A percentile compares a stretch with the other conserved stretches of the same genome.
Conservation (phyloP, 2,113 vertebrate genomes). For the Petromus typicus region DNA sequence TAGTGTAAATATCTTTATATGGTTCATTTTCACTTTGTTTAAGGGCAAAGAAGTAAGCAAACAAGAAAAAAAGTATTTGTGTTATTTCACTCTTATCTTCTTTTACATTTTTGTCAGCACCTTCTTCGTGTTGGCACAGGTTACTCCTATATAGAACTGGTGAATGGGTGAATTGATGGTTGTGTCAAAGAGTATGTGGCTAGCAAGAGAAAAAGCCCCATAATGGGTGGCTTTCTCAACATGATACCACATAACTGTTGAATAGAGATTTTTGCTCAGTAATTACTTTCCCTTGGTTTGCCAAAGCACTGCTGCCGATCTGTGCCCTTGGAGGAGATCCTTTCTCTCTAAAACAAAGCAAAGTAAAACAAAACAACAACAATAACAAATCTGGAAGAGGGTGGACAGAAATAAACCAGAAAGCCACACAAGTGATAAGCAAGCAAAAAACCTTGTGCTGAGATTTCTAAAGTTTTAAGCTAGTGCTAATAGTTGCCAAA, state of each 20-base stretch:
- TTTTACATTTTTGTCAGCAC: not conserved
- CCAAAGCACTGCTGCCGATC: too few relatives aligned
- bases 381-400: not conserved
- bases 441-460: not conserved
- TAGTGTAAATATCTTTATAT: not conserved
- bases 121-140: not conserved
- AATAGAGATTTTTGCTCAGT: not conserved
- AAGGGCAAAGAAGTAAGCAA: not conserved
- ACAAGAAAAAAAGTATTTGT: not conserved
- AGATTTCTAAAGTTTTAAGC: not conserved
- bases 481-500: not conserved
- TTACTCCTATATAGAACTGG: not conserved
- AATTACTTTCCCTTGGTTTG: not conserved
- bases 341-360: not conserved
- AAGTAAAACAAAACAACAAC: not conserved
- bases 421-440: not conserved
- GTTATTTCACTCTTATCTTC: not conserved
- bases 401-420: not conserved
- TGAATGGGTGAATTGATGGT: not conserved
- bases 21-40: slow-evolving; percentile 27
- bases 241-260: not conserved
- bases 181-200: not conserved
- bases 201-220: not conserved
- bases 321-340: not conserved
- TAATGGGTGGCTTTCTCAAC: not conserved